These are phyloP conservation scores for Corythornis madagascariensis DNA, from an alignment of 2,113 vertebrate genomes.

Conservation along the genomic window DNA sequence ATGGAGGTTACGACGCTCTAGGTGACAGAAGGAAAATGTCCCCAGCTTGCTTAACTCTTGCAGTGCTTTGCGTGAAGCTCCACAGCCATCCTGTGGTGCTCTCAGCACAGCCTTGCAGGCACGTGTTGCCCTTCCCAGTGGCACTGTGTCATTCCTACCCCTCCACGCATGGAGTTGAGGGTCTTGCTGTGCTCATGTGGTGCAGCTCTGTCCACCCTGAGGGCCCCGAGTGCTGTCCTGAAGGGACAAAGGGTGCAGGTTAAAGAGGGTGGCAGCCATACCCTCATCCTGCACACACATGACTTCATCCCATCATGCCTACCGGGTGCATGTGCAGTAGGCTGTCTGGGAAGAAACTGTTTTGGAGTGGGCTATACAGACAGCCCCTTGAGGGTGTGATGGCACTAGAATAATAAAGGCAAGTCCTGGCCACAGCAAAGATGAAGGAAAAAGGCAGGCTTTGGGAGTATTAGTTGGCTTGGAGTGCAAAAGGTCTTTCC, in stretches of 20 bases:
- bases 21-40: not conserved
- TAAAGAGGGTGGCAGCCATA: not conserved
- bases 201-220: not conserved
- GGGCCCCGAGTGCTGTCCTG: fast-evolving
- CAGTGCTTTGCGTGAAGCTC: not conserved
- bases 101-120: not conserved
- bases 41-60: slow-evolving; percentile 5
- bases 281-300: not conserved
- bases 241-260: not conserved
- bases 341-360: not conserved
- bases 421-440: not conserved
- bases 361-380: not conserved
- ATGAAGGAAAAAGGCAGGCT: not conserved
- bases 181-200: fast-evolving
- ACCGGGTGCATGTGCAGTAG: not conserved
- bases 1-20: fast-evolving
- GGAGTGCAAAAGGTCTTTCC: not conserved
- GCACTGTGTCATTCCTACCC: not conserved
- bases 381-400: not conserved
- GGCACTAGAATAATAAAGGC: not conserved
- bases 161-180: fast-evolving
- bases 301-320: not conserved
- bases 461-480: not conserved
- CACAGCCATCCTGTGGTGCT: not conserved
- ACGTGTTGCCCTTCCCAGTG: not conserved